These are phyloP conservation scores for Epinephelus cyanopodus DNA, from an alignment of 2,113 vertebrate genomes.

Conservation along the genomic window DNA sequence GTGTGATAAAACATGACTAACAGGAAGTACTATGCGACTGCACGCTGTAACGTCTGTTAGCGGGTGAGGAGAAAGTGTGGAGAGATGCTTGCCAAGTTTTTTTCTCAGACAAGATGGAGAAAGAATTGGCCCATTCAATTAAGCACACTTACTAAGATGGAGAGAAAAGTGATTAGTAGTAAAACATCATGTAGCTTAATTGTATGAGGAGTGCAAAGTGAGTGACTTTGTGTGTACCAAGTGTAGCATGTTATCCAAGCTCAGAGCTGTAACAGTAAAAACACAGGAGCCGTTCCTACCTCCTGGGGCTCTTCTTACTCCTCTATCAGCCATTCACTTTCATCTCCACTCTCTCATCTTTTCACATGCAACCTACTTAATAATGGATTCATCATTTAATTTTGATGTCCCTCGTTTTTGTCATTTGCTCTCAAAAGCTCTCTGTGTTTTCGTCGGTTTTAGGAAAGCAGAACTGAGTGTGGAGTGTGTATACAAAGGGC, in stretches of 20 bases:
- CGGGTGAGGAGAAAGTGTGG: not conserved
- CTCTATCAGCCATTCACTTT: conserved; percentile 64
- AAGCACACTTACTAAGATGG: not conserved
- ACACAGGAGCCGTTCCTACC: conserved; percentile 30
- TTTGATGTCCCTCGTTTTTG: conserved; percentile 54
- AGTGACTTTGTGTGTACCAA: not conserved
- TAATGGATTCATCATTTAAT: conserved; percentile 71
- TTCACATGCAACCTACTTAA: conserved; percentile 59
- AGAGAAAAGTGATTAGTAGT: conserved; percentile 4
- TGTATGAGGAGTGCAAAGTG: not conserved
- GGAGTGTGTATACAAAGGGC: conserved; percentile 19
- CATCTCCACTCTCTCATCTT: conserved; percentile 59
- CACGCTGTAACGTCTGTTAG: conserved; percentile 9
- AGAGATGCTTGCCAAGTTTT: conserved; percentile 16
- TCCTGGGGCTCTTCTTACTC: conserved; percentile 45
- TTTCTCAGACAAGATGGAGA: conserved; percentile 20
- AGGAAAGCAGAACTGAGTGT: conserved; percentile 24
- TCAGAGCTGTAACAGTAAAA: conserved; percentile 31
- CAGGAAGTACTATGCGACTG: conserved; percentile 9
- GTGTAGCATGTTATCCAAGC: not conserved
- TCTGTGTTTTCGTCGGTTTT: conserved; percentile 35
- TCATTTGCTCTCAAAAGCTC: conserved; percentile 47
- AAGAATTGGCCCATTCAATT: conserved; percentile 4
- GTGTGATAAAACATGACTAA: conserved; percentile 31
- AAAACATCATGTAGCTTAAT: conserved; percentile 28